phyloP scores from a whole-genome alignment of 2,888 invertebrate genomes.

The Acheta domesticus region DNA sequence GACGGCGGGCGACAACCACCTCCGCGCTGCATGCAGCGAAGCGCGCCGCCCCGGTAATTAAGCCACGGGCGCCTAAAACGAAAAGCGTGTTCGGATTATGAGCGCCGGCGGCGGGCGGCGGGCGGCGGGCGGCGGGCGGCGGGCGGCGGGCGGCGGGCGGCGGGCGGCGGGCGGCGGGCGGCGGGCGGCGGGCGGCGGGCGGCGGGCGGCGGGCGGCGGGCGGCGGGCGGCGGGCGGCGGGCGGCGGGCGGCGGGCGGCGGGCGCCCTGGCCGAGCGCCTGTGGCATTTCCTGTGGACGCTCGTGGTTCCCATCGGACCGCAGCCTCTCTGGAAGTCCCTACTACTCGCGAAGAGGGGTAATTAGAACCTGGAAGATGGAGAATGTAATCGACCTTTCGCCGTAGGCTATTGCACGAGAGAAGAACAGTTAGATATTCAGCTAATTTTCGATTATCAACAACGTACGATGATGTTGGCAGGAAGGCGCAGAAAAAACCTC shows the following conservation, averaged over 20 bases:
- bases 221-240: background rate
- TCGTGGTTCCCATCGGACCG: too few species aligned
- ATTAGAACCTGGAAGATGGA: background rate
- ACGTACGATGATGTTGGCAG: too few species aligned
- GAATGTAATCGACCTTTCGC: too few species aligned
- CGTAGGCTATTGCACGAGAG: too few species aligned
- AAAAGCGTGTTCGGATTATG: background rate
- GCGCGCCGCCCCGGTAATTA: background rate
- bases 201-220: background rate
- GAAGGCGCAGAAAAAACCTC: too few species aligned
- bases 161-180: background rate
- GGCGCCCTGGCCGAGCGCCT: background rate
- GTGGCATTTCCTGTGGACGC: background rate
- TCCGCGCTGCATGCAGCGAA: background rate
- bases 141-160: background rate
- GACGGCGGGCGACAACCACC: background rate
- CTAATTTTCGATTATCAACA: too few species aligned
- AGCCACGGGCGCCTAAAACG: background rate
- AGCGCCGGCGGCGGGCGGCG: background rate
- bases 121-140: background rate
- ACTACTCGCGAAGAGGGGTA: background rate
- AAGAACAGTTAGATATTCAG: too few species aligned
- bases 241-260: background rate
- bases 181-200: background rate
- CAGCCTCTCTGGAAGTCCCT: background rate